Evolutionary conservation across 2,888 invertebrate species (phyloP), one percentile per base, ranked within the genome.

Genomic region (Protonemura montana): DNA sequence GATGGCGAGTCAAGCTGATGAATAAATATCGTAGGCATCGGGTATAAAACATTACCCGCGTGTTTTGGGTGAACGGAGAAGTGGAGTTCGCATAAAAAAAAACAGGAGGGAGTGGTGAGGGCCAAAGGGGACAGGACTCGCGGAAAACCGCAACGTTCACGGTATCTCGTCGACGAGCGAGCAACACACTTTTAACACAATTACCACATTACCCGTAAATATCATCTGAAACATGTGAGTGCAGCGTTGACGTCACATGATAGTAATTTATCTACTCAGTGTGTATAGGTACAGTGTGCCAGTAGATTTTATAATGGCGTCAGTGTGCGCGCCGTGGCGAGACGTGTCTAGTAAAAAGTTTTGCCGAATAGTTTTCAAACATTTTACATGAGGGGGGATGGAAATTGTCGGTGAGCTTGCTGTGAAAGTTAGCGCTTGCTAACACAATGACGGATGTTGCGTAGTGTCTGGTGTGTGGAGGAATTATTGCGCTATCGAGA

Each of bases 1-100:
- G 35, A 42, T 41, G 82, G 35, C 5, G 82, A n/a, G 26, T n/a
- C 25, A 25, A 78, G 42, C 42, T 83, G 42, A 83, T 83, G 82
- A 83, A 83, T 83, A 83, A 83, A 83, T 83, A 83, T 83, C 82
- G 35, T 42, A 30, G 42, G 30, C 6, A 59, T 59, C 59, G 59
- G 59, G 59, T 2, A 59, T 59, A 21, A 59, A 59, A 59, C 59
- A 59, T 59, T 59, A 21, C 59, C 59, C 78, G 26, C 78, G 28
- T 28, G 28, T 78, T 27, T 10, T n/a, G 78, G 5, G 28, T n/a
- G 78, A 78, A 78, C 78, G 26, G 26, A n/a, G 13, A 59, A 59
- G 35, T 10, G 10, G 35, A 10, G 35, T n/a, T n/a, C n/a, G n/a
- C n/a, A n/a, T n/a, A n/a, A n/a, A n/a, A n/a, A n/a, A n/a, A n/a